These are phyloP conservation scores for Emydocephalus ijimae DNA, from an alignment of 2,113 vertebrate genomes.

Conservation along the genomic window DNA sequence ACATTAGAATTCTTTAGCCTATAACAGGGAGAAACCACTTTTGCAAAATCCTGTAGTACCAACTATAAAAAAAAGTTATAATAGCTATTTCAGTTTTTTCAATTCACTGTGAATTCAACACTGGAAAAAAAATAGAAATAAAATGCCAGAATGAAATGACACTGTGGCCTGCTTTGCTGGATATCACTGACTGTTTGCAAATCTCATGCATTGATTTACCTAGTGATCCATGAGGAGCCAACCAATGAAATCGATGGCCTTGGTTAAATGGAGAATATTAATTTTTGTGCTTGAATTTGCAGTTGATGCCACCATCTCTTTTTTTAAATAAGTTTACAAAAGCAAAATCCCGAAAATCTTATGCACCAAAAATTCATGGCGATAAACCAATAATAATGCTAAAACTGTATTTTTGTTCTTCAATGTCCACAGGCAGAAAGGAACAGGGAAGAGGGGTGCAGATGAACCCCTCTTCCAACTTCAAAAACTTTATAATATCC, in stretches of 20 bases:
- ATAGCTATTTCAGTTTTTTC: not conserved
- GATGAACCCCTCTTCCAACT: no score
- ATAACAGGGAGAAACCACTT: not conserved
- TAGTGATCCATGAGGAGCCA: not conserved
- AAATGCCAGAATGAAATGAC: not conserved
- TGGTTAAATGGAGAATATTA: not conserved
- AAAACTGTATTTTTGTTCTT: not conserved
- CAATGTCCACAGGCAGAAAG: not conserved
- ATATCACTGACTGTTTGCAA: not conserved
- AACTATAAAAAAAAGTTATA: slow-evolving; percentile 35
- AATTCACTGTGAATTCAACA: slow-evolving; percentile 7
- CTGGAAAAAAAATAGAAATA: slow-evolving; percentile 21
- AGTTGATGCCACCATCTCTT: not conserved
- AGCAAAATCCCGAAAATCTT: not conserved
- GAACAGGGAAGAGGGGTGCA: no score
- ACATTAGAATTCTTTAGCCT: slow-evolving; percentile 5
- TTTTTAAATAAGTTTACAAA: not conserved
- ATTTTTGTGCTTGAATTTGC: not conserved
- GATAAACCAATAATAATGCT: not conserved
- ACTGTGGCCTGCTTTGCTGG: not conserved
- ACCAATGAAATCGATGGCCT: not conserved
- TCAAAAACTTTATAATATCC: not conserved
- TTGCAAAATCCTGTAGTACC: not conserved
- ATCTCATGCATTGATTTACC: not conserved
- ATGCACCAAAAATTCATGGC: not conserved